Evolutionary conservation across 2,888 invertebrate species (phyloP), one percentile per base, ranked within the genome.

Genomic region (Xanthia icteritia): DNA sequence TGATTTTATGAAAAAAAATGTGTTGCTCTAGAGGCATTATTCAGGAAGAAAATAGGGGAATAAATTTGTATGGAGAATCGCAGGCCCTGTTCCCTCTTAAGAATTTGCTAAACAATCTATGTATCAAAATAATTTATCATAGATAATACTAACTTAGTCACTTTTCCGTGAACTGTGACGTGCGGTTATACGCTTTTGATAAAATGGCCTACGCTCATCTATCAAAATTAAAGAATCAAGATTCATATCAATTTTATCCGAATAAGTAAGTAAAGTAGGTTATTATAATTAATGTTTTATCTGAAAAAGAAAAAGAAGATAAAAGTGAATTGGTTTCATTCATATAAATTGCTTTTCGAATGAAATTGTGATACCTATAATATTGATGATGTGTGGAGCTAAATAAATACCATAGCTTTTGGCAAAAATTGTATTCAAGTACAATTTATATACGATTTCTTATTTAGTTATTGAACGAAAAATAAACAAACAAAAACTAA

Each of bases 161-260:
- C 15, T 48, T 71, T 78, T 80, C 72, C 56, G 8, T 15, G 72
- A 79, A 78, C 2, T 42, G 13, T 79, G 63, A 79, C 73, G 39
- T 42, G 39, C 8, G 39, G 8, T 17, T 79, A 17, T 9, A 69
- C 48, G 20, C 15, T n/a, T 31, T 60, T 66, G 48, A 71, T 79
- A 56, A 42, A 39, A 27, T n/a, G 17, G 60, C 66, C 66, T 61
- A 75, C 39, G 9, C 61, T 63, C 61, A 63, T 73, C 56, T 45
- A 71, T 64, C 27, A 56, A 31, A 39, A 76, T 76, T 66, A 31
- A 81, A 56, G 31, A 45, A 82, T 76, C 27, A 17, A 76, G 63
- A 71, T 71, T 23, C 5, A 5, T 82, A 76, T 71, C 61, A 51
- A 17, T 48, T 15, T 20, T 56, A 27, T 63, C 64, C 27, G 17